These are phyloP conservation scores for Etheostoma spectabile DNA, from an alignment of 2,113 vertebrate species.

Conservation along the genomic window DNA sequence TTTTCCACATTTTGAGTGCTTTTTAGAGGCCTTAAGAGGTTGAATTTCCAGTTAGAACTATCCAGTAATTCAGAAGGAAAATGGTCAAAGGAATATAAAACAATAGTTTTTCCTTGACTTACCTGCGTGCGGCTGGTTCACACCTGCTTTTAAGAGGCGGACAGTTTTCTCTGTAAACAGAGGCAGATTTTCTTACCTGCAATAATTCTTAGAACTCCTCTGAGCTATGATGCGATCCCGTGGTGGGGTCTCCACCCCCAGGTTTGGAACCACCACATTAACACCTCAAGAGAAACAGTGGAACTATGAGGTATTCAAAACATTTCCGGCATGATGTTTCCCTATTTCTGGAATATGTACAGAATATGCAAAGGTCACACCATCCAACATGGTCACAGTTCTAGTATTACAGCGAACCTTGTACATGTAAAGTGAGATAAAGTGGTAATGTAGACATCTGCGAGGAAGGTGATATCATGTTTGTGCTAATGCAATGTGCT, in stretches of 20 bases:
- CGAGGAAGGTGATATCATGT: slow-evolving; percentile 25
- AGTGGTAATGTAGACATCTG: slow-evolving; percentile 24
- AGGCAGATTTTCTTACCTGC: background rate
- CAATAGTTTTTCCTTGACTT: too few relatives aligned
- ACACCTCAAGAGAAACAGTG: slow-evolving; percentile 21
- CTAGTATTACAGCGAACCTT: slow-evolving; percentile 26
- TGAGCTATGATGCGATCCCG: too few relatives aligned
- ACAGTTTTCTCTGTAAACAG: too few relatives aligned
- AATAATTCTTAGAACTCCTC: background rate
- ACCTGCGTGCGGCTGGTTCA: too few relatives aligned
- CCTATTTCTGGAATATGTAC: background rate
- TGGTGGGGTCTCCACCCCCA: background rate
- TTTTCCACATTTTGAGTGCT: background rate
- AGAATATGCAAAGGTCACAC: slow-evolving; percentile 52
- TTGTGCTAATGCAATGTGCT: background rate
- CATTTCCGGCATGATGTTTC: slow-evolving; percentile 3
- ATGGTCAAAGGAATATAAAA: background rate
- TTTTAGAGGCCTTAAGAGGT: background rate
- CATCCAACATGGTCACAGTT: slow-evolving; percentile 3
- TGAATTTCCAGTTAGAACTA: too few relatives aligned
- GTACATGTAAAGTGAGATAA: slow-evolving; percentile 54
- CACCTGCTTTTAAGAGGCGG: too few relatives aligned
- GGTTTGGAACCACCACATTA: slow-evolving; percentile 16
- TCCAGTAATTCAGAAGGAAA: background rate
- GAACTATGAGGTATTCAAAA: slow-evolving; percentile 45